phyloP scores from a whole-genome alignment of 1,140 invertebrate genomes.

The Pectinophora gossypiella region DNA sequence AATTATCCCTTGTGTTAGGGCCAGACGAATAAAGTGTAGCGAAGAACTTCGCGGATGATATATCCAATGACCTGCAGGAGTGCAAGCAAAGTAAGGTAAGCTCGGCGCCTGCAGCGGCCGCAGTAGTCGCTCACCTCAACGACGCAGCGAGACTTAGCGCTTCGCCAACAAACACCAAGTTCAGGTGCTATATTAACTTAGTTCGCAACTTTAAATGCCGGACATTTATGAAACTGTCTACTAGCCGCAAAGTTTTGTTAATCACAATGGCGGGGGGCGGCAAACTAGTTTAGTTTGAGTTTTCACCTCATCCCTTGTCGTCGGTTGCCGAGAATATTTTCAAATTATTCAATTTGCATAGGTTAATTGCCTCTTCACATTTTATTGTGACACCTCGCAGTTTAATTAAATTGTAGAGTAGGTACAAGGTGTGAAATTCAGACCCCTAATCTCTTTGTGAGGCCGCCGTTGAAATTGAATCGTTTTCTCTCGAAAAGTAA shows the following conservation, averaged over 20 bases:
- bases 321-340: constrained; percentile 34
- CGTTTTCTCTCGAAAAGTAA: neutral
- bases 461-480: neutral
- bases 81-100: too few species aligned
- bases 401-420: constrained; percentile 3
- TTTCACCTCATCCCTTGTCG: constrained; percentile 33
- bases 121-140: too few species aligned
- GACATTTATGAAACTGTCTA: constrained; percentile 49
- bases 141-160: neutral
- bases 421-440: neutral
- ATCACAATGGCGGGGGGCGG: constrained; percentile 47
- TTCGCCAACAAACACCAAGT: neutral
- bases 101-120: too few species aligned
- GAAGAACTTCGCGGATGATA: too few species aligned
- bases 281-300: constrained; percentile 47
- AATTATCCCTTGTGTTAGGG: too few species aligned
- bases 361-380: constrained; percentile 28
- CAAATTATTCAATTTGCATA: constrained; percentile 46
- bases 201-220: constrained; percentile 30
- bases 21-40: too few species aligned
- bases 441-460: neutral
- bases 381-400: constrained; percentile 13
- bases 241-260: constrained; percentile 51
- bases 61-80: too few species aligned
- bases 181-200: neutral